Percentiles rank a stretch among this genome's conserved stretches.
These are phyloP conservation scores for Unio pictorum DNA, from an alignment of 2,888 invertebrate species.

Conservation along the genomic window DNA sequence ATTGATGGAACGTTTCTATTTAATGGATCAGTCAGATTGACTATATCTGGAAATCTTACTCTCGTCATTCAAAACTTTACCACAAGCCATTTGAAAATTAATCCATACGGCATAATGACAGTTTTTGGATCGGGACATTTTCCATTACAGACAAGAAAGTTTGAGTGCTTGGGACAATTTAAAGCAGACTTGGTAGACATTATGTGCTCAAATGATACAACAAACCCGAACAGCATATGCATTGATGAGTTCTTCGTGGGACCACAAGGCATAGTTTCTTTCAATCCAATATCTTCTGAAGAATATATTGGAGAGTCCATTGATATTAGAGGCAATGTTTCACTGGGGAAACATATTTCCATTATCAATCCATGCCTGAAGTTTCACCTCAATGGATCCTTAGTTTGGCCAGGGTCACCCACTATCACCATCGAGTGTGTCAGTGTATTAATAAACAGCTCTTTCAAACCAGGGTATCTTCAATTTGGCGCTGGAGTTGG, in stretches of 20 bases:
- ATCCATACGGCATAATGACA: too few species aligned
- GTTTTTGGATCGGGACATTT: too few species aligned
- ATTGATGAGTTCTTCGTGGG: conserved; percentile 14
- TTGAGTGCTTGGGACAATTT: too few species aligned
- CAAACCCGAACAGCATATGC: background rate
- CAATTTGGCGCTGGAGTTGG: conserved; percentile 33
- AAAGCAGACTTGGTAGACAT: conserved; percentile 13
- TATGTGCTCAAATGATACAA: conserved; percentile 11
- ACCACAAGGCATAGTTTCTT: conserved; percentile 21
- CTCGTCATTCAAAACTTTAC: too few species aligned
- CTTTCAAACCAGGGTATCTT: conserved; percentile 35
- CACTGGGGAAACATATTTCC: conserved; percentile 31
- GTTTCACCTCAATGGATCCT: conserved; percentile 23
- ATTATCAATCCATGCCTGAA: conserved; percentile 32
- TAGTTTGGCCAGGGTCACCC: conserved; percentile 27
- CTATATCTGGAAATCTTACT: too few species aligned
- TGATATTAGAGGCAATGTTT: conserved; percentile 31
- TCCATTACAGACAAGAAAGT: too few species aligned
- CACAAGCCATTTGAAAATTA: too few species aligned
- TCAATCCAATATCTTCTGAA: conserved; percentile 28
- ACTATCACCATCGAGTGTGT: conserved; percentile 39
- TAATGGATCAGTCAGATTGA: too few species aligned
- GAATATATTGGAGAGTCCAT: conserved; percentile 36
- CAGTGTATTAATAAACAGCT: conserved; percentile 40
- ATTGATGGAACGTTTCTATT: too few species aligned